Evolutionary conservation across 2,797 vertebrate species (phyloP), one percentile per base, ranked within the genome.

Genomic region (Leptatherina wallacei): DNA sequence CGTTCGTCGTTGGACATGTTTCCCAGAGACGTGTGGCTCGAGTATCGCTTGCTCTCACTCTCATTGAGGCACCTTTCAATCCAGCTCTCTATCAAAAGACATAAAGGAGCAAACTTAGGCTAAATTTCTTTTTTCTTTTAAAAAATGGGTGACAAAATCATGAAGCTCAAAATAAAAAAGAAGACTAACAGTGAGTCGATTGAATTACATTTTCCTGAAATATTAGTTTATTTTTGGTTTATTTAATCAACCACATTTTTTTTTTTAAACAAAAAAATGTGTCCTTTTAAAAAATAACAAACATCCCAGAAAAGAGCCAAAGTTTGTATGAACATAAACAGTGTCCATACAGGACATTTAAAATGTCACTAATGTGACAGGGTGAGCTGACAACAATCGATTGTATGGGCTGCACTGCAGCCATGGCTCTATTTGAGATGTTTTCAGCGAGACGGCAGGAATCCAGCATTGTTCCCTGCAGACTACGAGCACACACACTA

Each of bases 61-160:
- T 99, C 98, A 76, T 93, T 99, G 93, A 99, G 97, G 92, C 98
- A 99, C 91, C 98, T 95, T 93, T 99, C 98, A 94, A 99, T 99
- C 98, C 98, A 99, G 88, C 98, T 99, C 95, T 99, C 98, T 99
- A 89, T 12, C 57, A 94, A 81, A 44, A 77, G 1, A 81, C 38
- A 89, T 9, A 4, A 69, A 32, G 57, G 35, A 65, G 12, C 30
- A 69, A 29, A 78, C 57, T 65, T 22, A 63, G 44, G 22, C 2
- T 59, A 6, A 51, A 29, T 16, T 0, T 40, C 20, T 24, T 27
- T 55, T 42, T 22, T 60, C 13, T 40, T 18, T n/a, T 20, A n/a
- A 36, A 3, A 27, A 44, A 55, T 2, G 22, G 0, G 52, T 16
- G 2, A 36, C 27, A 2, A 60, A 35, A 64, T 24, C 22, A 49